Base-by-base conservation (phyloP, 2,888 invertebrate genomes). In the Zhengitettix transpicula region DNA sequence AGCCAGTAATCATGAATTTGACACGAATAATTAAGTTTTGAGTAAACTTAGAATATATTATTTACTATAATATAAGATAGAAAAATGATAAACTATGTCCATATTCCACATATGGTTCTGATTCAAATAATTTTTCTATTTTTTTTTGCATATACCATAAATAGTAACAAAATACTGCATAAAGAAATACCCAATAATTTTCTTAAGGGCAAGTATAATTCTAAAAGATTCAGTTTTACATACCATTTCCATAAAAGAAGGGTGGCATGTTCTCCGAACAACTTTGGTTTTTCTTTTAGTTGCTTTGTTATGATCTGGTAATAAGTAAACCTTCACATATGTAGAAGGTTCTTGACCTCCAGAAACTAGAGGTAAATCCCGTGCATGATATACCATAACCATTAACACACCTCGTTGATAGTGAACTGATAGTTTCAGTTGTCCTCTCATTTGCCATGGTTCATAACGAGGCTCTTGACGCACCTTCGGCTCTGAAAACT, bases 231-330 rank as follows among this genome's bases (percentile, higher is more conserved):
- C 9, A 47, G 47, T 3, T 15, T 40, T 28, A 67, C 70, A 75
- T 74, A 91, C 90, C 88, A 93, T 93, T 79, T 96, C 94, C 91
- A 98, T 97, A 75, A 95, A 98, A 16, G 95, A 94, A 0, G 98
- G 98, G 73, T 96, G 93, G 68, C 91, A 90, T 70, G 90, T 92
- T 66, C 89, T 87, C 67, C 87, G 87, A 1, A 95, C 84, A 1
- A 95, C 90, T 74, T 93, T 90, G 0, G 98, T 98, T 75, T 99
- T 99, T 58, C 94, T 80, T 74, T 99, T 99, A 15, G 97, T 96
- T 65, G 82, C 84, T 75, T 96, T 96, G 60, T 84, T 83, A 28
- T 86, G 84, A 73, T 98, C 97, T 10, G 98, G 97, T 67, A 91
- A 83, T 62, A 99, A 77, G 73, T 98, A 98, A 58, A 87, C 89